Evolutionary conservation across 2,113 vertebrate species (phyloP).

Genomic region (Perca flavescens): DNA sequence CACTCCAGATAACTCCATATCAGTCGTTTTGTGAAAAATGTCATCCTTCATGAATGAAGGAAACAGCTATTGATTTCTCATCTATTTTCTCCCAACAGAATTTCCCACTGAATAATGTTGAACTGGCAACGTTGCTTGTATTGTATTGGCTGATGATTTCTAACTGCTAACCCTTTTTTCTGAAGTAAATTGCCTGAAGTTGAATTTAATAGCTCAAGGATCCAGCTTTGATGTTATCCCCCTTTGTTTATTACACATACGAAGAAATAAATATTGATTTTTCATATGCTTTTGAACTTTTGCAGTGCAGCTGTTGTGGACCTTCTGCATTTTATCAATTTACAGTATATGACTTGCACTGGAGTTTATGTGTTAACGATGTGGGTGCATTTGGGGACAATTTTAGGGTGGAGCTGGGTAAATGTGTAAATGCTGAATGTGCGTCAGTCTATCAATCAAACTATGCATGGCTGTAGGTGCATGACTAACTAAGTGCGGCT

Average conservation of each 20-base stretch:
- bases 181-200: slow-evolving; percentile 90
- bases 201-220: slow-evolving; percentile 91
- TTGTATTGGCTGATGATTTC: slow-evolving; percentile 86
- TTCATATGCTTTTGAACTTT: slow-evolving; percentile 89
- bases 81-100: slow-evolving; percentile 91
- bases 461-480: slow-evolving; percentile 83
- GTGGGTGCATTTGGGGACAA: slow-evolving; percentile 11
- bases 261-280: slow-evolving; percentile 97
- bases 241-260: slow-evolving; percentile 92
- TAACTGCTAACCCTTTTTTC: slow-evolving; percentile 83
- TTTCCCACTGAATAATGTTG: slow-evolving; percentile 90
- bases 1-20: slow-evolving; percentile 74
- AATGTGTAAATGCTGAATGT: slow-evolving; percentile 33
- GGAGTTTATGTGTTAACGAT: slow-evolving; percentile 65
- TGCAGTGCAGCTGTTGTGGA: slow-evolving; percentile 87
- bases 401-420: neutral
- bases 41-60: slow-evolving; percentile 91
- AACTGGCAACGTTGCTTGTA: slow-evolving; percentile 87
- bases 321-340: slow-evolving; percentile 84
- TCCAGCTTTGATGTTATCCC: slow-evolving; percentile 91
- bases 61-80: slow-evolving; percentile 95
- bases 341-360: slow-evolving; percentile 83
- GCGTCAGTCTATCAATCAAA: slow-evolving; percentile 40
- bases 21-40: slow-evolving; percentile 88
- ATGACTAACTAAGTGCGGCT: slow-evolving; percentile 87